Evolutionary conservation across 2,888 invertebrate genomes (phyloP).

Genomic region (Cephus nigrinus): DNA sequence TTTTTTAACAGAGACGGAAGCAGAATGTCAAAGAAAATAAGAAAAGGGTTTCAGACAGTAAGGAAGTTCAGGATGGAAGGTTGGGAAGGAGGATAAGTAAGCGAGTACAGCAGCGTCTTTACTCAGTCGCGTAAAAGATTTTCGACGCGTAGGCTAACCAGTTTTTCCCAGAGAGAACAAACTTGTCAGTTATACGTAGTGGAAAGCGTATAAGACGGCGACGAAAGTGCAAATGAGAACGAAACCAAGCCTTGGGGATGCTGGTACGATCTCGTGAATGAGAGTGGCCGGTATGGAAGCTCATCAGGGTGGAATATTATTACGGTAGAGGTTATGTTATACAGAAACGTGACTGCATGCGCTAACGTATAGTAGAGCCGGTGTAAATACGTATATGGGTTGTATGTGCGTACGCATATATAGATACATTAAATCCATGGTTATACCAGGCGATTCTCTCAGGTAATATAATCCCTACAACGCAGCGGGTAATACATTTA

Average conservation of each 20-base stretch:
- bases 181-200: no score
- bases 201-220: slow-evolving; percentile 30
- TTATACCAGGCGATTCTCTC: slow-evolving; percentile 12
- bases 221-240: slow-evolving; percentile 42
- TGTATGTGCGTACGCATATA: slow-evolving; percentile 21
- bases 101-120: no score
- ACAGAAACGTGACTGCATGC: neutral
- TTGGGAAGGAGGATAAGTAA: slow-evolving; percentile 31
- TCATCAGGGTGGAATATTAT: slow-evolving; percentile 44
- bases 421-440: no score
- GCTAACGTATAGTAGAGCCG: neutral
- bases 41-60: neutral
- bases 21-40: neutral
- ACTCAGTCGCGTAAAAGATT: slow-evolving; percentile 25
- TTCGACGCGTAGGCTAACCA: slow-evolving; percentile 45
- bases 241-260: slow-evolving; percentile 28
- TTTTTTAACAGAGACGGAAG: neutral
- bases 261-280: slow-evolving; percentile 20
- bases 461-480: slow-evolving; percentile 33
- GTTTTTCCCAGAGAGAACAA: slow-evolving; percentile 29
- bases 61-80: slow-evolving; percentile 12
- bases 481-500: slow-evolving; percentile 46
- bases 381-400: slow-evolving; percentile 2
- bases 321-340: slow-evolving; percentile 21
- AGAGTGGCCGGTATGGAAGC: slow-evolving; percentile 24